Evolutionary conservation across 2,113 vertebrate species (phyloP).

Genomic region (Phalacrocorax brasilianus): DNA sequence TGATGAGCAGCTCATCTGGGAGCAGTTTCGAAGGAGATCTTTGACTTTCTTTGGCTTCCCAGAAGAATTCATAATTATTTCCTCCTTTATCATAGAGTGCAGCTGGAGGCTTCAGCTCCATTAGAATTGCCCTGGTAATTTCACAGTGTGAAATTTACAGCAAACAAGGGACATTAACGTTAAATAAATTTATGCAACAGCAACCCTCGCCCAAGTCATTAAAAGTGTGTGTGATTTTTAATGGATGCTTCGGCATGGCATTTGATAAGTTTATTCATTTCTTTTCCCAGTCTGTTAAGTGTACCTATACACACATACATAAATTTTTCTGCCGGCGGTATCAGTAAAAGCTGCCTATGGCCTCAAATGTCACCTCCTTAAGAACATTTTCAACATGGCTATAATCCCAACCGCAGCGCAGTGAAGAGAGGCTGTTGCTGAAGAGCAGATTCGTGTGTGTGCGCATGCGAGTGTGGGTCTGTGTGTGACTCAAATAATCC

Average conservation of each 20-base stretch:
- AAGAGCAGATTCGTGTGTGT: neutral
- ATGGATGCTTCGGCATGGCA: slow-evolving; percentile 43
- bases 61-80: slow-evolving; percentile 64
- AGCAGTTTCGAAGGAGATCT: slow-evolving; percentile 55
- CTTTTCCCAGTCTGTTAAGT: slow-evolving; percentile 24
- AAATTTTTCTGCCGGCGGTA: neutral
- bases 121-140: slow-evolving; percentile 69
- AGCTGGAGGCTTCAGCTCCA: slow-evolving; percentile 64
- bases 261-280: slow-evolving; percentile 57
- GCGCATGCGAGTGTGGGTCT: neutral
- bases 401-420: neutral
- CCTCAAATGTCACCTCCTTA: neutral
- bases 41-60: slow-evolving; percentile 66
- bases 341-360: neutral
- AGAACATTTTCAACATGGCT: neutral
- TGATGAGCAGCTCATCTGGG: slow-evolving; percentile 60
- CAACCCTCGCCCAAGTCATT: slow-evolving; percentile 60
- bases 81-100: slow-evolving; percentile 65
- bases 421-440: neutral
- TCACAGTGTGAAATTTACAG: slow-evolving; percentile 64
- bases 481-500: slow-evolving; percentile 30
- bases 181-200: slow-evolving; percentile 70
- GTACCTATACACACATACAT: neutral
- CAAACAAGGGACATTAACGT: slow-evolving; percentile 63
- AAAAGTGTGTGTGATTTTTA: slow-evolving; percentile 49